These are phyloP conservation scores for Aromia moschata DNA, from an alignment of 2,888 invertebrate species.

Conservation along the genomic window DNA sequence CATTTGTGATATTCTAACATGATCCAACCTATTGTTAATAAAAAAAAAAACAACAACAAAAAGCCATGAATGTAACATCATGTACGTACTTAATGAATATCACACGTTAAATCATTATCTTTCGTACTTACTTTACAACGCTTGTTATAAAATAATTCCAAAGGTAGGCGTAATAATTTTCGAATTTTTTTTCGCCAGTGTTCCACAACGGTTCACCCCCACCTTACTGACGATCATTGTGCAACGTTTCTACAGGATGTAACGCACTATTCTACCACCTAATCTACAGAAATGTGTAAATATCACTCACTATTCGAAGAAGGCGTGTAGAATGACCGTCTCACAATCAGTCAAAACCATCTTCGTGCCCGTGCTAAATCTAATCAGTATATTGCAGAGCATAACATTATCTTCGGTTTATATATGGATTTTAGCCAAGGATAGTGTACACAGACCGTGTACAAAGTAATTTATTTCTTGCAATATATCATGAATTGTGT, in stretches of 20 bases:
- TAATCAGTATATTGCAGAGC: constrained; percentile 6
- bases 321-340: constrained; percentile 6
- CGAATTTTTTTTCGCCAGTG: not conserved
- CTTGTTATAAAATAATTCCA: constrained; percentile 8
- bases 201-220: not conserved
- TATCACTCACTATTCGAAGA: constrained; percentile 9
- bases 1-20: too few relatives aligned
- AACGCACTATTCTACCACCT: too few relatives aligned
- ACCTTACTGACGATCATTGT: too few relatives aligned
- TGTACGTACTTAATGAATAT: too few relatives aligned
- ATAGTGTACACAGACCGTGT: constrained; percentile 13
- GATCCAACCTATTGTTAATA: too few relatives aligned
- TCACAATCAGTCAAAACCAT: constrained; percentile 9
- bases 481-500: constrained; percentile 11
- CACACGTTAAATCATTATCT: not conserved
- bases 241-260: too few relatives aligned
- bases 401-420: constrained; percentile 8
- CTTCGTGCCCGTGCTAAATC: constrained; percentile 1
- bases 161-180: constrained; percentile 1
- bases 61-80: too few relatives aligned
- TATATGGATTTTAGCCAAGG: constrained; percentile 9
- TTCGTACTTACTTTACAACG: constrained; percentile 13
- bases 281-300: too few relatives aligned
- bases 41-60: too few relatives aligned
- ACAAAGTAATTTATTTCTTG: constrained; percentile 13